A percentile compares a stretch with the other conserved stretches of the same genome.
Conservation (phyloP, 2,113 vertebrate genomes). For the Acanthochromis polyacanthus region DNA sequence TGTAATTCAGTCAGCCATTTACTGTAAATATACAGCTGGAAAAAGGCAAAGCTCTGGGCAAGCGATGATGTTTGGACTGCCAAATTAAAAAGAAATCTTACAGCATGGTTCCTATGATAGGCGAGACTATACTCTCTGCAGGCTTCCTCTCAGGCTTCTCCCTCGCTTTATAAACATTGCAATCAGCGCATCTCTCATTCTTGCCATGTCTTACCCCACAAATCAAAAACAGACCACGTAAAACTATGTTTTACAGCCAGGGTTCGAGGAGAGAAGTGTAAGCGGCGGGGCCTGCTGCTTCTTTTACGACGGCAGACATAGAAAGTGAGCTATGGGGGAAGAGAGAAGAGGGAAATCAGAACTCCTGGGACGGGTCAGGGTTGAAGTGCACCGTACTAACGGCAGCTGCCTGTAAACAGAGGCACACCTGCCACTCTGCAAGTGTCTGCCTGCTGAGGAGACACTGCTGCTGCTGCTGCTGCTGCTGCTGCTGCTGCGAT, state of each 20-base stretch:
- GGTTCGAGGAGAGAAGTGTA: conserved; percentile 48
- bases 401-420: conserved; percentile 61
- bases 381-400: conserved; percentile 48
- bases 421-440: conserved; percentile 65
- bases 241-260: conserved; percentile 47
- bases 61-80: conserved; percentile 69
- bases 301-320: conserved; percentile 32
- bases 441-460: conserved; percentile 61
- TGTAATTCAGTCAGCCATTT: conserved; percentile 76
- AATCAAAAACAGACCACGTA: conserved; percentile 67
- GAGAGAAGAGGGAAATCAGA: conserved; percentile 30
- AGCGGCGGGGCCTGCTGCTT: conserved; percentile 23
- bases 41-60: conserved; percentile 64
- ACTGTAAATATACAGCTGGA: conserved; percentile 76
- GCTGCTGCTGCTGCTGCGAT: conserved; percentile 18
- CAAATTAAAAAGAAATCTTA: conserved; percentile 75
- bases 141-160: conserved; percentile 29
- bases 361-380: conserved; percentile 54
- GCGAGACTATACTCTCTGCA: conserved; percentile 30
- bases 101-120: conserved; percentile 47
- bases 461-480: conserved; percentile 52
- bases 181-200: conserved; percentile 69
- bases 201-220: conserved; percentile 50
- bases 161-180: conserved; percentile 68
- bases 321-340: conserved; percentile 38